Evolutionary conservation across 2,888 invertebrate genomes (phyloP), one percentile per base, ranked within the genome.

Genomic region (Melangyna quadrimaculata): DNA sequence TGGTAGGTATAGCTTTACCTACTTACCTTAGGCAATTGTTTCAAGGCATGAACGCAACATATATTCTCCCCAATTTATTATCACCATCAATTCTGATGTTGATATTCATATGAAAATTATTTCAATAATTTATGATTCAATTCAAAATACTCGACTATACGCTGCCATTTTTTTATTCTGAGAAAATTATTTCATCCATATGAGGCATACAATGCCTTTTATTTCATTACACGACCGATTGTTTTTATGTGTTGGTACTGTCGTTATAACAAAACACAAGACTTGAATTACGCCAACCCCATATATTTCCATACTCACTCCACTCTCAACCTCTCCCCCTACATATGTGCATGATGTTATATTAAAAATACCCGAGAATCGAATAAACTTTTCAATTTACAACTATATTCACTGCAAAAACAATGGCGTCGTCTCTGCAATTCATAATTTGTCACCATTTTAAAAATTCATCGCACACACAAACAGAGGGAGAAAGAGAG

Each of bases 361-460:
- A 32, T 12, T 4, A 22, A 14, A 71, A 63, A 78, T 61, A 80
- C 71, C 78, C 77, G 29, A 43, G 87, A 74, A 86, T 86, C 74
- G 86, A 82, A 86, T 86, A 86, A 86, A 86, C 73, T 86, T 86
- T 86, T 86, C 86, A 86, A 86, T 86, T 86, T 86, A 81, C 86
- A 86, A 86, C 81, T 81, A 73, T 73, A 73, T 73, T 81, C 86
- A 77, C 24, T 77, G 71, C 48, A 65, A 86, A 82, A 86, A 81
- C 81, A 86, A 86, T 86, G 86, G 86, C 78, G 86, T 73, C 70
- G 48, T 57, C 73, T 71, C 24, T 45, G 72, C 86, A 86, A 86
- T 86, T 86, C 86, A 86, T 86, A 86, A 86, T 86, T 86, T 86
- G 86, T 86, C 86, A 86, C 86, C 86, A 86, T 86, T 86, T 86